Conservation (phyloP, 1,140 invertebrate genomes). For the Chrysopa pallens region DNA sequence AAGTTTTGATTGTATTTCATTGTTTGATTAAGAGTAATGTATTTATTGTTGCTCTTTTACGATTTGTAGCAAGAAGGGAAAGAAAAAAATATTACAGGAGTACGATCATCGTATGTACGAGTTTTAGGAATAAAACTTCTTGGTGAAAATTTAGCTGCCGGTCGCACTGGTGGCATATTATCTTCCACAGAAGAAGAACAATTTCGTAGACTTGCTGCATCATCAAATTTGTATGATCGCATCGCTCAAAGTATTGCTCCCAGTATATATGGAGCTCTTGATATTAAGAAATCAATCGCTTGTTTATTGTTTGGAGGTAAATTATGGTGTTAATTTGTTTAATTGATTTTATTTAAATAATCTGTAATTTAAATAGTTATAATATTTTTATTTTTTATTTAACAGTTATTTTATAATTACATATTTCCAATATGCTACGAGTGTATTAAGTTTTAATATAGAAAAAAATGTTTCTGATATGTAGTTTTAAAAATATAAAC, state of each 20-base stretch:
- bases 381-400: too few species aligned
- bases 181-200: constrained; percentile 81
- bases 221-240: constrained; percentile 76
- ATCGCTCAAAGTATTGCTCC: constrained; percentile 88
- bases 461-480: too few species aligned
- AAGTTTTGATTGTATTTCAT: too few species aligned
- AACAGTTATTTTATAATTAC: too few species aligned
- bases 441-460: too few species aligned
- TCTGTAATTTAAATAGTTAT: too few species aligned
- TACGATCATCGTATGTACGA: constrained; percentile 83
- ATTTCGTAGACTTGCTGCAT: constrained; percentile 69
- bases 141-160: constrained; percentile 55
- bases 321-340: background rate
- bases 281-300: constrained; percentile 96
- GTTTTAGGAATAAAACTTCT: constrained; percentile 85
- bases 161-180: constrained; percentile 27
- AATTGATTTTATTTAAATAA: constrained; percentile 1
- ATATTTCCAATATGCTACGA: too few species aligned
- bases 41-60: constrained; percentile 2
- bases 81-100: constrained; percentile 80
- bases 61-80: constrained; percentile 36
- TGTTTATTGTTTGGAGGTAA: constrained; percentile 88
- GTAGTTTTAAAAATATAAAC: too few species aligned
- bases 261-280: constrained; percentile 85
- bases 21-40: too few species aligned